Base-by-base conservation (phyloP, 2,797 vertebrate species). In the Hydrocynus forskahlii region DNA sequence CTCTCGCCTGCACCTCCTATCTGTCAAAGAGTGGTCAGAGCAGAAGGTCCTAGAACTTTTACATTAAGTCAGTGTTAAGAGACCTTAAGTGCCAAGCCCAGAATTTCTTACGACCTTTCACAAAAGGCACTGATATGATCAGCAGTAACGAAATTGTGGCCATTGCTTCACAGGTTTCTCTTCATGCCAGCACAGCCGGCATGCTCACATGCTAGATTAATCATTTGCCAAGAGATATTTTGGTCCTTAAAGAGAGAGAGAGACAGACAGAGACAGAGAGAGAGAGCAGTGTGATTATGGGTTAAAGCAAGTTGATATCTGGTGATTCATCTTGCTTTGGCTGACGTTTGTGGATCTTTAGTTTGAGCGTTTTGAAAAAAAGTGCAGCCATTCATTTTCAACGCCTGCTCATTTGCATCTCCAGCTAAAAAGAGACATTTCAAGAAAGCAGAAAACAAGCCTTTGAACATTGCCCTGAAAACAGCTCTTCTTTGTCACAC, bases 401-500 rank as follows among this genome's bases (percentile, higher is more conserved):
- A 19, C 35, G n/a, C 14, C 1, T 23, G 21, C 50, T 52, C 25
- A 70, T 25, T 52, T 54, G 45, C 1, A n/a, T 59, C 71, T 71
- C 76, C 21, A 57, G 50, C 67, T 80, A 59, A 45, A 76, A 71
- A 66, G 63, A 66, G 35, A 40, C 7, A 7, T 14, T 29, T 63
- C 23, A 14, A 17, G 17, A 57, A 19, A 57, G 16, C 54, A 57
- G 19, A 19, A 16, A 66, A 35, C 60, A 35, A 29, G 60, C 25
- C 60, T 63, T 63, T 63, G 25, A 76, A 73, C 78, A 79, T 81
- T 84, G 78, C 82, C 78, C 78, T 84, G 82, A 79, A 78, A 79
- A 84, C 82, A 80, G 82, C 78, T 77, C 68, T 72, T 76, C 82
- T 62, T 77, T 73, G 70, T 84, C 78, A 84, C 78, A 69, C 66